Percentiles rank a stretch among this genome's conserved stretches.
Evolutionary conservation across 2,797 vertebrate genomes (phyloP).

Genomic region (Pseudomugil gertrudae): DNA sequence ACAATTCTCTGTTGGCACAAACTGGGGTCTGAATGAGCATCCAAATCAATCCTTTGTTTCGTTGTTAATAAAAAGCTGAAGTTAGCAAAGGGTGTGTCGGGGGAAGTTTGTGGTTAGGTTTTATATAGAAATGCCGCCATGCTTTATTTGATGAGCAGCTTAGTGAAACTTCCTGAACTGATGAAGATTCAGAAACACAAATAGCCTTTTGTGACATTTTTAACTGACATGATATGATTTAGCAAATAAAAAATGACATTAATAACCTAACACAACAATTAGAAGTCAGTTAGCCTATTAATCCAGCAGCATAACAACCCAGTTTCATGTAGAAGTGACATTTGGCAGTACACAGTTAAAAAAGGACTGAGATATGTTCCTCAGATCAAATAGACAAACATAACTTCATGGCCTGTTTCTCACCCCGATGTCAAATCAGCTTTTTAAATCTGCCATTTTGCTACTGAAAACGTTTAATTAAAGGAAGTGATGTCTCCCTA

Average conservation of each 20-base stretch:
- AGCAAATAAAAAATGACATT: conserved; percentile 45
- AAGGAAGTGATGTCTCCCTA: background rate
- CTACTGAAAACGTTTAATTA: background rate
- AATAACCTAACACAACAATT: conserved; percentile 53
- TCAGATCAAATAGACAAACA: background rate
- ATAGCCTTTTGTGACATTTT: conserved; percentile 19
- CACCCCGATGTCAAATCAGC: background rate
- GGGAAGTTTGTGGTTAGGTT: conserved; percentile 28
- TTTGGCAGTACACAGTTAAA: background rate
- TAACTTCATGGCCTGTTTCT: background rate
- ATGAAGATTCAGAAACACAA: conserved; percentile 39
- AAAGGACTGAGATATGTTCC: background rate
- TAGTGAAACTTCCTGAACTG: conserved; percentile 10
- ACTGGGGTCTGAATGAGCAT: conserved; percentile 17
- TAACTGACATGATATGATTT: conserved; percentile 47
- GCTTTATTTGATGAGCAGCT: conserved; percentile 17
- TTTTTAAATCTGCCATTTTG: background rate
- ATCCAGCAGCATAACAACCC: conserved; percentile 18
- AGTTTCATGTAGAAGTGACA: conserved; percentile 23
- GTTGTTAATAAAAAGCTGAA: background rate
- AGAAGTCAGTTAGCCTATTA: conserved; percentile 4
- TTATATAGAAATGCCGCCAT: conserved; percentile 22
- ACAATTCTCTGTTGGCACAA: conserved; percentile 59
- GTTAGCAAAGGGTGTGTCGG: background rate
- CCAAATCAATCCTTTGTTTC: conserved; percentile 5